These are phyloP conservation scores for Abrostola tripartita DNA, from an alignment of 2,888 invertebrate species.

Conservation along the genomic window DNA sequence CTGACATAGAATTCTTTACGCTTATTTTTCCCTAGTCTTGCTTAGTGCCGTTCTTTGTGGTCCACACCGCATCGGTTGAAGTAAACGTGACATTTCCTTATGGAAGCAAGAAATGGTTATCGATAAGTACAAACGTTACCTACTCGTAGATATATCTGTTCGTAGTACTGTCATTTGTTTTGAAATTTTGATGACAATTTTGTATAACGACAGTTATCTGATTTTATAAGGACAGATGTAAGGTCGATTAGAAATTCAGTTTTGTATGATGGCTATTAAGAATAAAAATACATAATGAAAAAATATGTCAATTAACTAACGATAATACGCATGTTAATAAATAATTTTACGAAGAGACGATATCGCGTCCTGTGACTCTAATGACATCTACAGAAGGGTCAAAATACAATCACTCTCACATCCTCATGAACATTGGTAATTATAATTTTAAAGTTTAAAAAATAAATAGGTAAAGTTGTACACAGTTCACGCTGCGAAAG, in stretches of 20 bases:
- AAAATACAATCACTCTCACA: background rate
- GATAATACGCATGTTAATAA: background rate
- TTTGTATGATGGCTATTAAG: no score
- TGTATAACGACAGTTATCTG: no score
- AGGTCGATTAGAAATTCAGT: no score
- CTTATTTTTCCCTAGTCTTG: constrained; percentile 17
- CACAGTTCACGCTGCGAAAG: constrained; percentile 14
- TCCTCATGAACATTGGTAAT: no score
- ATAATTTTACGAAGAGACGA: background rate
- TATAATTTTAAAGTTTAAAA: background rate
- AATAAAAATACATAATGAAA: background rate
- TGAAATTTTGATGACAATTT: no score
- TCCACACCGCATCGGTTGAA: constrained; percentile 5
- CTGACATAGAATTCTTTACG: constrained; percentile 30
- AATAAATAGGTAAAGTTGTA: background rate
- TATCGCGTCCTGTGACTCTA: background rate
- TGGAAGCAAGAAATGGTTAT: background rate
- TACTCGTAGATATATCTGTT: background rate
- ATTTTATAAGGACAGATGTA: no score
- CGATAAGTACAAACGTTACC: constrained; percentile 1
- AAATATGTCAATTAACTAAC: background rate
- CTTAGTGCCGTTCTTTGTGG: constrained; percentile 15
- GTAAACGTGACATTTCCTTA: constrained; percentile 1
- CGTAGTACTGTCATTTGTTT: background rate
- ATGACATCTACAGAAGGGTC: background rate